These are phyloP conservation scores for Gymnobelideus leadbeateri DNA, from an alignment of 2,113 vertebrate genomes.

Conservation along the genomic window DNA sequence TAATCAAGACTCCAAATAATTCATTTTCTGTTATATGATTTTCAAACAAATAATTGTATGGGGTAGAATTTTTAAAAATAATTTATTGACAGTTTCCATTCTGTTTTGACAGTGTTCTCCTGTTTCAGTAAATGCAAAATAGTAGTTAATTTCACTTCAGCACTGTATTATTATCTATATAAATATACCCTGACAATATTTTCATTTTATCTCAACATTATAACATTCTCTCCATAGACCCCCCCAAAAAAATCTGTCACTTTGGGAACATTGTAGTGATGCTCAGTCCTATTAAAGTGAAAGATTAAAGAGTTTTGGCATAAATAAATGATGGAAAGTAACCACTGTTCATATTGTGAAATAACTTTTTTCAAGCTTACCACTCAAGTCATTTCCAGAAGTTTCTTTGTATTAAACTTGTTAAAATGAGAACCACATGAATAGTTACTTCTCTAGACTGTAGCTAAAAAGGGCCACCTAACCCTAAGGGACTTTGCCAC, in stretches of 20 bases:
- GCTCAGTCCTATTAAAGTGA: conserved; percentile 36
- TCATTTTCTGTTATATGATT: background rate
- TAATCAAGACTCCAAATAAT: background rate
- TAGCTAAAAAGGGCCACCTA: conserved; percentile 44
- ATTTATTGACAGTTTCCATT: background rate
- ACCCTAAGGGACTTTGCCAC: conserved; percentile 7
- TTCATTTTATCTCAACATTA: background rate
- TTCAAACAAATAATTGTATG: background rate
- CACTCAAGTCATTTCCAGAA: conserved; percentile 26
- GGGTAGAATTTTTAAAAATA: background rate
- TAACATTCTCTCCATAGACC: background rate
- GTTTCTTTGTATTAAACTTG: conserved; percentile 22
- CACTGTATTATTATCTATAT: background rate
- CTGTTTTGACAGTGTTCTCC: background rate
- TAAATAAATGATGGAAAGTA: conserved; percentile 20
- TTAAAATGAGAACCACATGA: conserved; percentile 22
- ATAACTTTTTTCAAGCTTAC: background rate
- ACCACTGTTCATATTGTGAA: conserved; percentile 19
- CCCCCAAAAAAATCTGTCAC: background rate
- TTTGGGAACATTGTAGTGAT: background rate
- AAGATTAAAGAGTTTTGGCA: background rate
- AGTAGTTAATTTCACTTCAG: background rate
- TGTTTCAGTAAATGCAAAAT: background rate
- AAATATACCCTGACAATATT: background rate
- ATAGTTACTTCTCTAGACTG: background rate